Percentiles rank a stretch among this genome's conserved stretches.
Conservation (phyloP, 2,888 invertebrate species). For the Celastrina argiolus region DNA sequence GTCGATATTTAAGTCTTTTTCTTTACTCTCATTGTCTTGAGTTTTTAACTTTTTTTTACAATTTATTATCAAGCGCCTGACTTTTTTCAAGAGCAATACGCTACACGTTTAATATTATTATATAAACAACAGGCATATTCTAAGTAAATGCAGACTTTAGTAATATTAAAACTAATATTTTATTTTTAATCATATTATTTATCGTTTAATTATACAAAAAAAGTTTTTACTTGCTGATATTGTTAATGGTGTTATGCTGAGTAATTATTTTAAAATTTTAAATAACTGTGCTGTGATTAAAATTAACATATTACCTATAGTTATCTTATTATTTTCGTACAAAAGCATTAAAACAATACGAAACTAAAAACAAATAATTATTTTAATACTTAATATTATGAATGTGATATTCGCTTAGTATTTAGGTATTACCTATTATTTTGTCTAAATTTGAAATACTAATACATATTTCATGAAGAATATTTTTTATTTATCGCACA, state of each 20-base stretch:
- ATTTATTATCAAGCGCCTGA: neutral
- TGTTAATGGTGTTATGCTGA: neutral
- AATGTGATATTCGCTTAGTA: constrained; percentile 24
- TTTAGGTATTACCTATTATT: constrained; percentile 9
- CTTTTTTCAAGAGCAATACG: neutral
- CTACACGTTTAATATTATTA: neutral
- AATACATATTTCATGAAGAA: neutral
- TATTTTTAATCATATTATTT: too few species aligned
- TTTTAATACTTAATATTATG: constrained; percentile 8
- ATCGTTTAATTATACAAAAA: too few species aligned
- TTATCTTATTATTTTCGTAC: neutral
- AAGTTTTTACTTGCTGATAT: too few species aligned
- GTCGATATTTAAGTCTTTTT: constrained; percentile 6
- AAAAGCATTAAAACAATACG: neutral
- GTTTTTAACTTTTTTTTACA: neutral
- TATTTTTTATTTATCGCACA: neutral
- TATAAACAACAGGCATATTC: neutral
- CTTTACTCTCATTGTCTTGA: neutral
- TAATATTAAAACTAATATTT: too few species aligned
- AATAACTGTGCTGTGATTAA: neutral
- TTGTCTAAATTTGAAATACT: constrained; percentile 13
- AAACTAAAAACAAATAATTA: neutral
- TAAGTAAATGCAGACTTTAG: neutral
- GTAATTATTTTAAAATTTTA: neutral
- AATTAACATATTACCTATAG: neutral